Percentiles rank a stretch among this genome's conserved stretches.
phyloP scores from a whole-genome alignment of 1,140 invertebrate species.

The Lithobius niger region DNA sequence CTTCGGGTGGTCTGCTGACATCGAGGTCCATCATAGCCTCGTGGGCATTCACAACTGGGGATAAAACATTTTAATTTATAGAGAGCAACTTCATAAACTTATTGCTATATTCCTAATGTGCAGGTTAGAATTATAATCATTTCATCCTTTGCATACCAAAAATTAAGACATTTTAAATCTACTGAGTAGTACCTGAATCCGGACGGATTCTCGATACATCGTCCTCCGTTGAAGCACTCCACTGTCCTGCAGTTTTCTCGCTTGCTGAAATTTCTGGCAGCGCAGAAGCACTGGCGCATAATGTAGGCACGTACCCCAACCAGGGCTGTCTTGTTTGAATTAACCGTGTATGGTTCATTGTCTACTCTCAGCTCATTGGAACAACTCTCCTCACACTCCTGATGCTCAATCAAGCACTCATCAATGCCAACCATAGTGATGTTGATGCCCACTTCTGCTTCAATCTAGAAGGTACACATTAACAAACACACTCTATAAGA shows the following conservation, averaged over 20 bases:
- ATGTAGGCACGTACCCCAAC: conserved; percentile 83
- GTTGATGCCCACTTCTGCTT: conserved; percentile 80
- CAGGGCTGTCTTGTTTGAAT: conserved; percentile 88
- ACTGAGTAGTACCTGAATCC: conserved; percentile 65
- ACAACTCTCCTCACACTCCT: conserved; percentile 90
- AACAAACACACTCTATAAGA: too few relatives aligned
- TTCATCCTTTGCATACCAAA: not conserved
- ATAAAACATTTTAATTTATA: too few relatives aligned
- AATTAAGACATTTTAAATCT: too few relatives aligned
- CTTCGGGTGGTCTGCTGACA: conserved; percentile 91
- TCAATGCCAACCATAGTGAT: conserved; percentile 97
- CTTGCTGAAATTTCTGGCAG: conserved; percentile 76
- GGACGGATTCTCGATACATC: conserved; percentile 76
- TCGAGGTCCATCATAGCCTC: conserved; percentile 80
- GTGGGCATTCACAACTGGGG: conserved; percentile 67
- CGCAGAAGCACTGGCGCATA: conserved; percentile 78
- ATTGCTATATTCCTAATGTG: too few relatives aligned
- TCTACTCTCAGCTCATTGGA: conserved; percentile 82
- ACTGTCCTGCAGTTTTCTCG: conserved; percentile 74
- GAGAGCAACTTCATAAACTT: too few relatives aligned
- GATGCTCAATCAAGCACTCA: conserved; percentile 88
- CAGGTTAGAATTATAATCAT: too few relatives aligned
- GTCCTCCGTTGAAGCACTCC: conserved; percentile 87
- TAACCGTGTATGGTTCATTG: conserved; percentile 82
- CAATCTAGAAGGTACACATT: too few relatives aligned